These are phyloP conservation scores for Drosophila suzukii DNA, from an alignment of 1,140 invertebrate genomes.

Conservation along the genomic window DNA sequence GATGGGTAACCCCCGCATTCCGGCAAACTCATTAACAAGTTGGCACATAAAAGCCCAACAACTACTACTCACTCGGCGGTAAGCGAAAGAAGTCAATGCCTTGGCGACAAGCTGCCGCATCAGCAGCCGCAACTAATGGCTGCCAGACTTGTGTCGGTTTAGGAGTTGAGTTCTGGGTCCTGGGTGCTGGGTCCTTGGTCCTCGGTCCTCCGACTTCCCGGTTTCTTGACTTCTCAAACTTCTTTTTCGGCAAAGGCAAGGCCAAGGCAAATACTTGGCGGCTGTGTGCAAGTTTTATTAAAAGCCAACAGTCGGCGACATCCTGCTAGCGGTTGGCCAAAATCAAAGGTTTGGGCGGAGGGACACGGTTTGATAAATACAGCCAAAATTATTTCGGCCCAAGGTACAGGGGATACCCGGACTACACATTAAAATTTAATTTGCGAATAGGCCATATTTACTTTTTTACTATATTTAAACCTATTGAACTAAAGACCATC, in stretches of 20 bases:
- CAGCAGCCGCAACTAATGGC: conserved; percentile 75
- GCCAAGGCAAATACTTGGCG: conserved; percentile 64
- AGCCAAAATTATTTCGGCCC: conserved; percentile 61
- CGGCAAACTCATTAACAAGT: conserved; percentile 80
- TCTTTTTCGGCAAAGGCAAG: conserved; percentile 37
- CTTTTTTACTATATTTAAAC: too few species aligned
- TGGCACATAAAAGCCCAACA: conserved; percentile 72
- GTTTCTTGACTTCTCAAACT: conserved; percentile 9
- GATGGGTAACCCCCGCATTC: background rate
- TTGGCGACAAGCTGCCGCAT: conserved; percentile 69
- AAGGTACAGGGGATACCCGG: background rate
- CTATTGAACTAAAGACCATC: too few species aligned
- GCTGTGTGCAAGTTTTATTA: conserved; percentile 74
- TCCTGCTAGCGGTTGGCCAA: conserved; percentile 44
- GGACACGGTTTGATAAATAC: conserved; percentile 67
- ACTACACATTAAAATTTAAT: background rate
- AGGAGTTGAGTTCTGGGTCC: conserved; percentile 19
- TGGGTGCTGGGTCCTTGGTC: background rate
- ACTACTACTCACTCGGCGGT: conserved; percentile 37
- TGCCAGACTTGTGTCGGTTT: conserved; percentile 53
- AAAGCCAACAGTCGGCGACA: conserved; percentile 75
- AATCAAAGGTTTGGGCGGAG: conserved; percentile 11
- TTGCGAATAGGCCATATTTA: too few species aligned
- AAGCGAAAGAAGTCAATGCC: conserved; percentile 57
- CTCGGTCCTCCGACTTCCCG: background rate